phyloP scores from a whole-genome alignment of 1,140 invertebrate species.

The Patella vulgata region DNA sequence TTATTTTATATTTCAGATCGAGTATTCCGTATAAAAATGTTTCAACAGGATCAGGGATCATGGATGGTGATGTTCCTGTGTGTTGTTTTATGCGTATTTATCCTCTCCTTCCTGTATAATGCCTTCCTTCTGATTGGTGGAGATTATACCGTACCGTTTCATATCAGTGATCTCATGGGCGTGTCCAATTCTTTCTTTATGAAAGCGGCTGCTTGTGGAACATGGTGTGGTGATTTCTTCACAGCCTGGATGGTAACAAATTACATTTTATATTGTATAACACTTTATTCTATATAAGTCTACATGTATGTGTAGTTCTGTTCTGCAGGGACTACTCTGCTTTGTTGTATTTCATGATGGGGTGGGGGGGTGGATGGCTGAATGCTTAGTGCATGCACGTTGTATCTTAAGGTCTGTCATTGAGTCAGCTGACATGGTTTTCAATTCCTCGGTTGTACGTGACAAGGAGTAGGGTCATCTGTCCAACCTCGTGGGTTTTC shows the following conservation, averaged over 20 bases:
- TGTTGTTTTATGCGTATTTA: slow-evolving; percentile 68
- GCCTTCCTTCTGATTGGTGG: slow-evolving; percentile 66
- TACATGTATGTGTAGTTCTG: slow-evolving; percentile 5
- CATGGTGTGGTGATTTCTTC: slow-evolving; percentile 72
- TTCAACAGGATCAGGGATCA: slow-evolving; percentile 71
- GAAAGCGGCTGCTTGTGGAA: slow-evolving; percentile 72
- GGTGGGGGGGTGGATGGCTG: too few species aligned
- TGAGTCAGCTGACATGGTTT: too few species aligned
- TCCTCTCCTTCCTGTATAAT: slow-evolving; percentile 71
- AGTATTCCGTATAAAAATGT: slow-evolving; percentile 71
- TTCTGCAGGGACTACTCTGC: too few species aligned
- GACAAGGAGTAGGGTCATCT: too few species aligned
- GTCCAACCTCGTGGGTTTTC: too few species aligned
- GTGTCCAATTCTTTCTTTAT: slow-evolving; percentile 67
- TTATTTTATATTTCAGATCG: slow-evolving; percentile 62
- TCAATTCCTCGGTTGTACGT: too few species aligned
- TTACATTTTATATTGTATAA: slow-evolving; percentile 4
- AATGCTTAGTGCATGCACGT: too few species aligned
- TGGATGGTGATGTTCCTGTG: slow-evolving; percentile 72
- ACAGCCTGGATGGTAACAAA: slow-evolving; percentile 70
- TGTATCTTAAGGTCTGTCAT: too few species aligned
- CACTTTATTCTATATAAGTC: background rate
- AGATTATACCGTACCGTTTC: slow-evolving; percentile 61
- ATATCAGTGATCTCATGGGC: slow-evolving; percentile 63
- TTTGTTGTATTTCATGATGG: background rate